Conservation (phyloP, 1,140 invertebrate genomes). For the Rhopalosiphum padi region DNA sequence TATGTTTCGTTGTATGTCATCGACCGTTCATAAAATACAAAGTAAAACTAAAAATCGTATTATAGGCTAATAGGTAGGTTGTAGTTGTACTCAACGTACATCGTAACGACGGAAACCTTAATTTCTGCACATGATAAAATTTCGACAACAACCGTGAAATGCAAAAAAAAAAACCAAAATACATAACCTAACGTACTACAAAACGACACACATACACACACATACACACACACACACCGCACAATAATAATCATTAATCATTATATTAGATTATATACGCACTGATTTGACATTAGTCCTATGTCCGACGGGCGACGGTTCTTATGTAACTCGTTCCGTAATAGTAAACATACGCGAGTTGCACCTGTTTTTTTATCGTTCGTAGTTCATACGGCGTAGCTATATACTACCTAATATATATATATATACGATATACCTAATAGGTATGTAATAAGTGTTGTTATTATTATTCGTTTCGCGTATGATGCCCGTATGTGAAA, state of each 20-base stretch:
- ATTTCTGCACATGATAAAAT: not conserved
- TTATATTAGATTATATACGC: not conserved
- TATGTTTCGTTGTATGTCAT: not conserved
- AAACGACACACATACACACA: not conserved
- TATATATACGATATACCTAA: too few relatives aligned
- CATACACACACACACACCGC: not conserved
- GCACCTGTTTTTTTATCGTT: not conserved
- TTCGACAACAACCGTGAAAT: not conserved
- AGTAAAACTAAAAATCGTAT: not conserved
- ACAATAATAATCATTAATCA: not conserved
- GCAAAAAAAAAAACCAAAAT: not conserved
- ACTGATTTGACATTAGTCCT: slow-evolving; percentile 22
- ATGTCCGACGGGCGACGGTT: not conserved
- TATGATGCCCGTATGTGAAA: not conserved
- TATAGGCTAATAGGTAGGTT: not conserved
- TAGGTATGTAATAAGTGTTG: not conserved
- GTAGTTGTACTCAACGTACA: too few relatives aligned
- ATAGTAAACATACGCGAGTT: not conserved
- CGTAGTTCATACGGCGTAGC: not conserved
- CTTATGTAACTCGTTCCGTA: not conserved
- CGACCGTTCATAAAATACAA: not conserved
- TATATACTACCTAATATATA: not conserved
- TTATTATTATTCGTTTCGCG: not conserved
- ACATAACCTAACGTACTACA: not conserved
- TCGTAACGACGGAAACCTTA: not conserved